Percentiles rank a stretch among this genome's conserved stretches.
Evolutionary conservation across 37 sponge, comb jelly and placozoan genomes (phyloP).

Genomic region (Oscarella lobularis): DNA sequence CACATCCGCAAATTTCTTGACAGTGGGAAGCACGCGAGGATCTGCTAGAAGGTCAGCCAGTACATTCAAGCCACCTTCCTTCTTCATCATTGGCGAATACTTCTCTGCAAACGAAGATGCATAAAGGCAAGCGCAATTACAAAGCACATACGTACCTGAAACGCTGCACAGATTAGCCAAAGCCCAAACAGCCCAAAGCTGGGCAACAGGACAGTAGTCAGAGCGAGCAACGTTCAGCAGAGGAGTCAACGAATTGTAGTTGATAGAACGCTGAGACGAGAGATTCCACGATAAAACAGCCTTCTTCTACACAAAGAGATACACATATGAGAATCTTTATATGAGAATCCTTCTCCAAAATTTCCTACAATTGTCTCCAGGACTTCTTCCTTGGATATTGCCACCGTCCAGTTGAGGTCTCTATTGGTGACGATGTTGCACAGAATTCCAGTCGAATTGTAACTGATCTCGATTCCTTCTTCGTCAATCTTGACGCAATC

Average conservation of each 20-base stretch:
- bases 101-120: too few species aligned
- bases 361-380: background rate
- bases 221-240: background rate
- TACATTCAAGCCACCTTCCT: conserved; percentile 1
- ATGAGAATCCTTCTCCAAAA: too few species aligned
- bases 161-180: background rate
- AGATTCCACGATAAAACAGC: too few species aligned
- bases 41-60: too few species aligned
- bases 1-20: too few species aligned
- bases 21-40: too few species aligned
- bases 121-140: too few species aligned
- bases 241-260: background rate
- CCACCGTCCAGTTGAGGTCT: background rate
- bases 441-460: background rate
- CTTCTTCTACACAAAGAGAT: too few species aligned
- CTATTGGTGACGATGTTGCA: background rate
- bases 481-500: background rate
- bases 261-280: background rate
- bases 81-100: background rate
- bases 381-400: background rate
- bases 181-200: background rate
- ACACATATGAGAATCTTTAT: too few species aligned
- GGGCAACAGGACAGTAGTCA: background rate
- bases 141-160: background rate
- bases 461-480: background rate